phyloP scores from a whole-genome alignment of 2,797 vertebrate genomes.

The Myiotriccus ornatus region DNA sequence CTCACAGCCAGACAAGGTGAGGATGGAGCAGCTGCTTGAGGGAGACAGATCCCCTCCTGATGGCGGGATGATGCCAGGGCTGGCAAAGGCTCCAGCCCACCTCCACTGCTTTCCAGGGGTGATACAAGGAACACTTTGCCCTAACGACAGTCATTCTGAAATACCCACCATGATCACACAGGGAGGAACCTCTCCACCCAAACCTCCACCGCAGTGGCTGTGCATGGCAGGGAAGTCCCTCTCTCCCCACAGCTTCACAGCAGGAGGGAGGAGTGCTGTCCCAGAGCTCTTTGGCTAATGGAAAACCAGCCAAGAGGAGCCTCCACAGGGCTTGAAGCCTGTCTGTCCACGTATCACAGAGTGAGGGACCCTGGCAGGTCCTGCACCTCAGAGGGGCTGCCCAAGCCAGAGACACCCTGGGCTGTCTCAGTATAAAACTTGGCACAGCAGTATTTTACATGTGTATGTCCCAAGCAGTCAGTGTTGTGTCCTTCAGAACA shows the following conservation, averaged over 20 bases:
- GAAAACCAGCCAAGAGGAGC: not conserved
- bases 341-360: fast-evolving
- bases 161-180: fast-evolving
- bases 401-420: not conserved
- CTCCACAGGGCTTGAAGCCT: not conserved
- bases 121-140: not conserved
- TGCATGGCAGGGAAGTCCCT: fast-evolving
- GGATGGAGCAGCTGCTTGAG: not conserved
- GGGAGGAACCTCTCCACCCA: not conserved
- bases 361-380: not conserved
- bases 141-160: not conserved
- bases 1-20: fast-evolving
- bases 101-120: not conserved
- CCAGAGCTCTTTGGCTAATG: fast-evolving
- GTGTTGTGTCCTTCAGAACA: not conserved
- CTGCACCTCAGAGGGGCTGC: not conserved
- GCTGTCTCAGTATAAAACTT: fast-evolving
- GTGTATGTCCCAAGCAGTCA: not conserved
- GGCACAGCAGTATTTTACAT: fast-evolving
- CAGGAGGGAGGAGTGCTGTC: not conserved
- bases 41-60: not conserved
- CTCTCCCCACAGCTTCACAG: not conserved
- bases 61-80: fast-evolving
- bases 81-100: not conserved
- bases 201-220: fast-evolving